Conservation (phyloP, 2,113 vertebrate genomes). For the Pollimyrus isidori region DNA sequence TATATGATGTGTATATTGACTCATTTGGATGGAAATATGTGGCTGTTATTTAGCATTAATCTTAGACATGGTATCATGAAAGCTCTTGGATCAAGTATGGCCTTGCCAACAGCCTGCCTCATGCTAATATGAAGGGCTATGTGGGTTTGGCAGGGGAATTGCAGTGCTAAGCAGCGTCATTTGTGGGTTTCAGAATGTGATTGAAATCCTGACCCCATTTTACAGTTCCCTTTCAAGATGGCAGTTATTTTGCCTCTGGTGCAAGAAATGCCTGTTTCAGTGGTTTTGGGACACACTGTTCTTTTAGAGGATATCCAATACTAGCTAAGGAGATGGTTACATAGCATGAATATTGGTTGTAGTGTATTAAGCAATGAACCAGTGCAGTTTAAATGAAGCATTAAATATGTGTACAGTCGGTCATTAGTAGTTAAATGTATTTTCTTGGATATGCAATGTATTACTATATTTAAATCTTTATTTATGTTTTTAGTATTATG, state of each 20-base stretch:
- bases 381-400: background rate
- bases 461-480: background rate
- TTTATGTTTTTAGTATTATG: background rate
- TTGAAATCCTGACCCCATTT: conserved; percentile 16
- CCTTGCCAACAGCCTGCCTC: background rate
- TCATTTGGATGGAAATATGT: background rate
- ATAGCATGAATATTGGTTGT: background rate
- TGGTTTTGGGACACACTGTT: background rate
- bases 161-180: background rate
- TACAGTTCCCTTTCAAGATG: background rate
- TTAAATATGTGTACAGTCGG: background rate
- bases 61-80: background rate
- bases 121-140: background rate
- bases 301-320: background rate
- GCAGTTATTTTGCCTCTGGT: background rate
- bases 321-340: background rate
- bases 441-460: background rate
- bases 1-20: background rate
- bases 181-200: conserved; percentile 1
- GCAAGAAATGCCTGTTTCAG: background rate
- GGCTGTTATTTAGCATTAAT: background rate
- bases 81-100: background rate
- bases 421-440: background rate
- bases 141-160: conserved; percentile 7
- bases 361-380: background rate